Percentiles rank a stretch among this genome's conserved stretches.
Conservation (phyloP, 2,888 invertebrate genomes). For the Trimorus sp. region DNA sequence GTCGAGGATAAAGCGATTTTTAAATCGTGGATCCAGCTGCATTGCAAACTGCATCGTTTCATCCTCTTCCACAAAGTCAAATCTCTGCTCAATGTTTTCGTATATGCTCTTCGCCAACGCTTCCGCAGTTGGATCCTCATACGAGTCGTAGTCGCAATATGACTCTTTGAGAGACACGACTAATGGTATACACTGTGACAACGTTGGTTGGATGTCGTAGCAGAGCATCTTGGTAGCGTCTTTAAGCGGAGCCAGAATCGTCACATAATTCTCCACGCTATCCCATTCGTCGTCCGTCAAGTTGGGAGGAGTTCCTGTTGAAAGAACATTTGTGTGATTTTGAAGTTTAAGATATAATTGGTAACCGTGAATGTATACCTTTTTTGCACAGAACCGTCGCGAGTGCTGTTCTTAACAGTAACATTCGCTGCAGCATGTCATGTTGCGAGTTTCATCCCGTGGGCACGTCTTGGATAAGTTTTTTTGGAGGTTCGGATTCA, state of each 20-base stretch:
- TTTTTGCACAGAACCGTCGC: not conserved
- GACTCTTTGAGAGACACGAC: not conserved
- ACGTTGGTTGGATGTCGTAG: not conserved
- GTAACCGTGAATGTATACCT: not conserved
- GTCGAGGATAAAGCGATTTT: constrained; percentile 2
- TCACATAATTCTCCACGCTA: not conserved
- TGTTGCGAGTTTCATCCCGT: constrained; percentile 3
- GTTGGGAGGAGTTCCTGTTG: not conserved
- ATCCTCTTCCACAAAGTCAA: not conserved
- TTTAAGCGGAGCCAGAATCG: not conserved
- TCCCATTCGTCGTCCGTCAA: not conserved
- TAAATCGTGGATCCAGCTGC: not conserved
- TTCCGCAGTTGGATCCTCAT: not conserved
- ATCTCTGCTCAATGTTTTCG: not conserved
- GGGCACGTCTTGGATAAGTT: constrained; percentile 6
- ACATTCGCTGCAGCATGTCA: constrained; percentile 1
- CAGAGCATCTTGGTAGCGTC: not conserved
- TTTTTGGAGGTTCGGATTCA: not conserved
- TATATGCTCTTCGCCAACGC: not conserved
- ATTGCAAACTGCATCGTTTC: not conserved
- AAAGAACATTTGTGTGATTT: not conserved
- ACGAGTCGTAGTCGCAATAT: not conserved
- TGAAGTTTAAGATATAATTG: not conserved
- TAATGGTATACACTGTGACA: not conserved
- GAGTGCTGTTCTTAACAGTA: not conserved